Conservation (phyloP, 2,797 vertebrate genomes). For the Falco peregrinus region DNA sequence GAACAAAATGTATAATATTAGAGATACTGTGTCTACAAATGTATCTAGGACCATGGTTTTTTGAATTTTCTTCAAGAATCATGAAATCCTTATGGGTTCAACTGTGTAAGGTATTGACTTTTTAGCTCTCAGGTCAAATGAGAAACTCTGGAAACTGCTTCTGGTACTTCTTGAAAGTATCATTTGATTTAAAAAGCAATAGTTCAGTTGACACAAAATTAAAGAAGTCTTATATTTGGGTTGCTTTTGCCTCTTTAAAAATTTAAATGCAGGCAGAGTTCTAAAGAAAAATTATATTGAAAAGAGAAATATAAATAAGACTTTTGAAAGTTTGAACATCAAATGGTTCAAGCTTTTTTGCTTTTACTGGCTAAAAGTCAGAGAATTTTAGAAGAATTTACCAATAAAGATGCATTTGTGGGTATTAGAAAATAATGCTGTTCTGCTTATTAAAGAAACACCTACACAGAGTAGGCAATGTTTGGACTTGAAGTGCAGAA, state of each 20-base stretch:
- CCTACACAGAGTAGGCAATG: not conserved
- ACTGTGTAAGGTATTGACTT: not conserved
- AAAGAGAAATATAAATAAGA: not conserved
- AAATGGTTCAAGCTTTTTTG: not conserved
- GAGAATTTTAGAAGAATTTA: not conserved
- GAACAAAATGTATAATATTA: not conserved
- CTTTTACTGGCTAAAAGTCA: not conserved
- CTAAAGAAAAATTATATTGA: not conserved
- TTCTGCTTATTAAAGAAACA: not conserved
- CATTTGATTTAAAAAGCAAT: not conserved
- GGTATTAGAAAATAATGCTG: not conserved
- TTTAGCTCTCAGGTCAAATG: not conserved
- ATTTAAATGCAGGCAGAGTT: not conserved
- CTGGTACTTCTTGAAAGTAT: not conserved
- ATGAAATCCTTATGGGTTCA: not conserved
- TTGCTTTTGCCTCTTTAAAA: not conserved
- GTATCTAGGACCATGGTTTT: not conserved
- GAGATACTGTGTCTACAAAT: not conserved
- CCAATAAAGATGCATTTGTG: not conserved
- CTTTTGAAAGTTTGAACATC: not conserved
- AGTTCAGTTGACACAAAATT: not conserved
- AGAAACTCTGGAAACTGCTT: not conserved
- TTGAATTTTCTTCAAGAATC: not conserved
- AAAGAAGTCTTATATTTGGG: not conserved
- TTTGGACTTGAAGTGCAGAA: not conserved